Percentiles rank a stretch among this genome's conserved stretches.
These are phyloP conservation scores for Pangasius krempfi DNA, from an alignment of 2,797 vertebrate species.

Conservation along the genomic window DNA sequence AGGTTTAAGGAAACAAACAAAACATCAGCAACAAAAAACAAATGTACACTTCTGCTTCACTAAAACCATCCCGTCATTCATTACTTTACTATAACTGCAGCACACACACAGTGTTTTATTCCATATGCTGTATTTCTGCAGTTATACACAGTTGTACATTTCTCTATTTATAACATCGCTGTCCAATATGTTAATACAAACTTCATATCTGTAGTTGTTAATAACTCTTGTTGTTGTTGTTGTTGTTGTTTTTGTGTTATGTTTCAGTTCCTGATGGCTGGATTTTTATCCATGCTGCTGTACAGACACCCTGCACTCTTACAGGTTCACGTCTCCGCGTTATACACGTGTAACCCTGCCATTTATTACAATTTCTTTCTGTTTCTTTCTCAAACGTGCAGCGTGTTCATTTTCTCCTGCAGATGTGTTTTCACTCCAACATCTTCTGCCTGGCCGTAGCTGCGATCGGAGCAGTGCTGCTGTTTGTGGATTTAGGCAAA, in stretches of 20 bases:
- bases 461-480: conserved; percentile 55
- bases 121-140: neutral
- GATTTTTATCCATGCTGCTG: conserved; percentile 66
- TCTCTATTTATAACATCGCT: neutral
- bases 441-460: conserved; percentile 60
- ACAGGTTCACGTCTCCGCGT: conserved; percentile 59
- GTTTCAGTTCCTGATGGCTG: conserved; percentile 70
- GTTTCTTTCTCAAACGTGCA: neutral
- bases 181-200: no score
- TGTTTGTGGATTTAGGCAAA: conserved; percentile 57
- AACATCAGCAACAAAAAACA: neutral
- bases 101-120: neutral
- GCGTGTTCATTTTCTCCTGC: neutral
- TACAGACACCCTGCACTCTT: conserved; percentile 68
- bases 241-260: neutral
- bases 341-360: neutral
- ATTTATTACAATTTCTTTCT: neutral
- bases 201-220: no score
- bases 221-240: neutral
- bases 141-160: neutral
- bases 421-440: conserved; percentile 69
- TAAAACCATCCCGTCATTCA: neutral
- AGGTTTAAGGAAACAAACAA: neutral
- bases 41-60: neutral
- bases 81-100: neutral